Percentiles rank a stretch among this genome's conserved stretches.
These are phyloP conservation scores for Halocaridina rubra DNA, from an alignment of 2,888 invertebrate species.

Conservation along the genomic window DNA sequence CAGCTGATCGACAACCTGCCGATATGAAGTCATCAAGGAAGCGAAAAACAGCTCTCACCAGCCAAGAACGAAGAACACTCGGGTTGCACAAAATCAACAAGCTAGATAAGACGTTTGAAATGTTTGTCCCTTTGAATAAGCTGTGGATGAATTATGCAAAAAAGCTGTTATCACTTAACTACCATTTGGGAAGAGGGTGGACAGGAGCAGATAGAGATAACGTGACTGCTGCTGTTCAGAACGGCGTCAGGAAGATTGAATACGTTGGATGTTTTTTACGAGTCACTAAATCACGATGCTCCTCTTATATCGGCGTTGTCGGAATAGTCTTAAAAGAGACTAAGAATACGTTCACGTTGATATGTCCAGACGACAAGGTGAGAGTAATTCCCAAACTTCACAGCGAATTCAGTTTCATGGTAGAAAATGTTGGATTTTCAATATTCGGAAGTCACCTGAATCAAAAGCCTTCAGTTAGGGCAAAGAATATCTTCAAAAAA, in stretches of 20 bases:
- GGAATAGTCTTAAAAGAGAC: conserved; percentile 66
- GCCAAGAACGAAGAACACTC: conserved; percentile 36
- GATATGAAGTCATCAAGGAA: too few species aligned
- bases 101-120: conserved; percentile 49
- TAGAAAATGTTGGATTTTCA: conserved; percentile 39
- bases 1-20: too few species aligned
- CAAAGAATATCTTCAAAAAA: conserved; percentile 59
- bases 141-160: conserved; percentile 52
- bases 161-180: conserved; percentile 4
- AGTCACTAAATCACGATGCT: conserved; percentile 64
- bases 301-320: conserved; percentile 62
- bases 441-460: conserved; percentile 58
- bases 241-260: conserved; percentile 64
- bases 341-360: conserved; percentile 65
- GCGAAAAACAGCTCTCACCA: conserved; percentile 37
- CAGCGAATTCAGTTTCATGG: conserved; percentile 59
- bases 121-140: conserved; percentile 50
- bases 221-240: conserved; percentile 61
- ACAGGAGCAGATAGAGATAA: conserved; percentile 20
- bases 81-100: conserved; percentile 46
- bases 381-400: conserved; percentile 64
- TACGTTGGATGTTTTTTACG: conserved; percentile 65
- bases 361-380: conserved; percentile 62
- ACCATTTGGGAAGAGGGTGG: conserved; percentile 23
- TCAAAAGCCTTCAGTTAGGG: conserved; percentile 52